These are phyloP conservation scores for Trachymyrmex septentrionalis DNA, from an alignment of 1,140 invertebrate species.

Conservation along the genomic window DNA sequence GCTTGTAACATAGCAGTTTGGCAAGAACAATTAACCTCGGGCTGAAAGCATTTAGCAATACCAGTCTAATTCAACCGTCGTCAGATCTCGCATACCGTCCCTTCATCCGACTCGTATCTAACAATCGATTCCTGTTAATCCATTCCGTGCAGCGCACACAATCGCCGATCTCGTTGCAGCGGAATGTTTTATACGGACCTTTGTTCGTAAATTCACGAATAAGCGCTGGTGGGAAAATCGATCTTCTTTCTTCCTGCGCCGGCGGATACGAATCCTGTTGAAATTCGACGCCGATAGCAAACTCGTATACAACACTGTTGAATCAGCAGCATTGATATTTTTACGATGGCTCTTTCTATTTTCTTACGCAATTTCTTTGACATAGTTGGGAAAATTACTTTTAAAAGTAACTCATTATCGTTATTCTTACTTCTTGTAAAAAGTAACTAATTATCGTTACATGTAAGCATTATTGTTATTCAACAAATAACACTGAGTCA, in stretches of 20 bases:
- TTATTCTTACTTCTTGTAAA: too few species aligned
- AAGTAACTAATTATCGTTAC: too few species aligned
- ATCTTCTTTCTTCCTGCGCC: slow-evolving; percentile 38
- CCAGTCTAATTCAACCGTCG: slow-evolving; percentile 54
- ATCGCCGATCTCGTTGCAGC: slow-evolving; percentile 41
- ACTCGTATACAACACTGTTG: neutral
- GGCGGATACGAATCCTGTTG: slow-evolving; percentile 15
- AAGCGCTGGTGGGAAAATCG: neutral
- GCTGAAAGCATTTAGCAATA: slow-evolving; percentile 53
- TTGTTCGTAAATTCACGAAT: slow-evolving; percentile 41
- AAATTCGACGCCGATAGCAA: slow-evolving; percentile 41
- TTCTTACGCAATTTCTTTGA: neutral
- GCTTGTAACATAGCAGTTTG: slow-evolving; percentile 53
- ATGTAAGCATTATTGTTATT: too few species aligned
- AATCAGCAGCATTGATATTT: slow-evolving; percentile 25
- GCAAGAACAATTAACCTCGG: slow-evolving; percentile 62
- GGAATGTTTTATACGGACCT: slow-evolving; percentile 59
- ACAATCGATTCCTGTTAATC: slow-evolving; percentile 61
- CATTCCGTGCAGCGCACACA: slow-evolving; percentile 40
- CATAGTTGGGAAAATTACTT: too few species aligned
- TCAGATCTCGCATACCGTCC: slow-evolving; percentile 55
- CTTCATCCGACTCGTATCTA: slow-evolving; percentile 47
- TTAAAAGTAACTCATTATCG: too few species aligned
- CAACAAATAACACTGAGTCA: too few species aligned
- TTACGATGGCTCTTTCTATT: neutral